Base-by-base conservation (phyloP, 2,888 invertebrate genomes). In the Baronia brevicornis region DNA sequence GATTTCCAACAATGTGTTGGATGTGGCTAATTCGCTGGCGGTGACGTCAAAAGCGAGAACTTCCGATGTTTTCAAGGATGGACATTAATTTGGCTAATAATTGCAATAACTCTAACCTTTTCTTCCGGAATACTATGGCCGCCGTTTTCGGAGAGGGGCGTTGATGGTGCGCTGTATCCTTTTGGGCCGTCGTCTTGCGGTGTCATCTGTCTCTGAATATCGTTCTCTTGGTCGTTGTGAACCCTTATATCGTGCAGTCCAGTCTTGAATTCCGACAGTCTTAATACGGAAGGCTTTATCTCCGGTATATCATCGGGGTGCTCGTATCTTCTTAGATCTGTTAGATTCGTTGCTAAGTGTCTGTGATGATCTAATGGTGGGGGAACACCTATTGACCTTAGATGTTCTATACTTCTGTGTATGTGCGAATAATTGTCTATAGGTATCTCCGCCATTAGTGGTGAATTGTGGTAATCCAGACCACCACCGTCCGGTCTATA, bases 401-500 rank as follows among this genome's bases (percentile, higher is more conserved):
- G 62, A 51, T 89, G 89, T 46, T 89, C 89, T 64, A 89, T 89
- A 45, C 89, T 89, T 50, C 89, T 85, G 58, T 89, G 89, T 54
- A 89, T 88, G 43, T 88, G 88, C 33, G 88, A 87, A 46, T 88
- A 86, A 60, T 89, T 89, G 46, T 89, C 89, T 48, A 88, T 67
- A 18, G 89, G 89, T 59, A 89, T 89, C 69, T 89, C 89, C 1
- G 89, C 89, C 82, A 89, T 89, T 6, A 89, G 59, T 4, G 89
- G 89, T 6, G 89, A 89, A 56, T 89, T 89, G 61, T 89, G 89
- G 62, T 89, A 89, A 54, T 89, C 89, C 39, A 89, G 73, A 18
- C 89, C 89, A 35, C 88, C 88, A 54, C 89, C 87, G 39, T 85
- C 85, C 20, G 85, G 77, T 53, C 85, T 66, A 51, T 85, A 86